Conservation (phyloP, 1,140 invertebrate genomes). For the Drosophila prosaltans region DNA sequence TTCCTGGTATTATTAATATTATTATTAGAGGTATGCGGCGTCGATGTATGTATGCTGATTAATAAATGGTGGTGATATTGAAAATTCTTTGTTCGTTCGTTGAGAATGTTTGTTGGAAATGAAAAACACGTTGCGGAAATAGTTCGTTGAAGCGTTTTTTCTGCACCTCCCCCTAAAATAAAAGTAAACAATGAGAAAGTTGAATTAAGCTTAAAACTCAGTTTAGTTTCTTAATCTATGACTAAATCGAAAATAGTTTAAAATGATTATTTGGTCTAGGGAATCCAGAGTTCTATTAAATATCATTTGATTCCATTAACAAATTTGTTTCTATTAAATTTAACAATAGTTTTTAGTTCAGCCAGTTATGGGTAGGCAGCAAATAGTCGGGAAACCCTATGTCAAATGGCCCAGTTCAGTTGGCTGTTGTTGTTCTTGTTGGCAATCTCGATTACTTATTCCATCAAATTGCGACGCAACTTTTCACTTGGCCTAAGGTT, state of each 20-base stretch:
- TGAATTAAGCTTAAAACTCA: background rate
- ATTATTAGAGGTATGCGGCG: conserved; percentile 20
- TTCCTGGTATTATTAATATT: conserved; percentile 33
- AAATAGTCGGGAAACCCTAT: conserved; percentile 23
- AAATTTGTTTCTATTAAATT: too few species aligned
- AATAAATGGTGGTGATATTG: conserved; percentile 29
- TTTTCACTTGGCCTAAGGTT: conserved; percentile 18
- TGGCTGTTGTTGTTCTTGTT: conserved; percentile 6
- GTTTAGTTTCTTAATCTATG: background rate
- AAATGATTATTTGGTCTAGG: background rate
- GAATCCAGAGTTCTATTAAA: too few species aligned
- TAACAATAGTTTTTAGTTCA: background rate
- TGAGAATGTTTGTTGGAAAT: conserved; percentile 42
- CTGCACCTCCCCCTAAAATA: conserved; percentile 77
- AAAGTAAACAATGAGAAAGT: background rate
- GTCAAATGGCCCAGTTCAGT: conserved; percentile 19
- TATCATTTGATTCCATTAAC: too few species aligned
- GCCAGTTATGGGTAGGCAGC: background rate
- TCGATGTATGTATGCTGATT: conserved; percentile 37
- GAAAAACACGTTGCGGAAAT: conserved; percentile 46
- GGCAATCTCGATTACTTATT: conserved; percentile 19
- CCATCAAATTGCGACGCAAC: conserved; percentile 47
- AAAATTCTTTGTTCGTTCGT: conserved; percentile 56
- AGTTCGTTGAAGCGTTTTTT: conserved; percentile 75
- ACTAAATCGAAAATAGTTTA: background rate